Conservation (phyloP, 1,140 invertebrate species). For the Vanessa atalanta region DNA sequence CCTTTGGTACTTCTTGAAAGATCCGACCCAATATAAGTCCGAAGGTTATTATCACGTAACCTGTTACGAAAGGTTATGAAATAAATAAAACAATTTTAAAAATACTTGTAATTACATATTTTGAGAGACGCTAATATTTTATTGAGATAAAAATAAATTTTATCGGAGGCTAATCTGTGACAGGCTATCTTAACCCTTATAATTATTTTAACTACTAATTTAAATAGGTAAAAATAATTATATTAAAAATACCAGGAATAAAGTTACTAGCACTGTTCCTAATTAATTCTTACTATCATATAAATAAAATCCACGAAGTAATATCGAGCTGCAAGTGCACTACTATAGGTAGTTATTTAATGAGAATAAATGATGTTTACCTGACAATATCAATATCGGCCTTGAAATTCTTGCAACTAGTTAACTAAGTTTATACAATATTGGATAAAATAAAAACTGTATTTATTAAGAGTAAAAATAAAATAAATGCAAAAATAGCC, state of each 20-base stretch:
- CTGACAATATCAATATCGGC: background rate
- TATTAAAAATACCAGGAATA: too few species aligned
- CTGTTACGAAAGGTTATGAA: conserved; percentile 53
- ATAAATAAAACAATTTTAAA: background rate
- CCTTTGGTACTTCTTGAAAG: conserved; percentile 84
- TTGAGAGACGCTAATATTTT: too few species aligned
- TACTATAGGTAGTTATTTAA: background rate
- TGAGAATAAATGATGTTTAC: conserved; percentile 4
- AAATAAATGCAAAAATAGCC: too few species aligned
- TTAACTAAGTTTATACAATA: background rate
- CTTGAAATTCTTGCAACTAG: background rate
- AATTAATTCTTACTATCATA: too few species aligned
- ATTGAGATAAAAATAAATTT: too few species aligned
- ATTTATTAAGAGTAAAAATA: too few species aligned
- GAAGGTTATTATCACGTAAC: conserved; percentile 86
- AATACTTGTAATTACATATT: background rate
- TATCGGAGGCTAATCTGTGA: too few species aligned
- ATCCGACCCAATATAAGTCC: conserved; percentile 84
- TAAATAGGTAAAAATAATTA: too few species aligned
- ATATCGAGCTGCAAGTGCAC: background rate
- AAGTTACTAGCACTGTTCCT: too few species aligned
- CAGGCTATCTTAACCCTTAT: too few species aligned
- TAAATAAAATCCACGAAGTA: too few species aligned
- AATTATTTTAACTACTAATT: too few species aligned
- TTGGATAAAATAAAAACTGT: background rate